phyloP scores from a whole-genome alignment of 2,113 vertebrate species.

The Calidris pygmaea region DNA sequence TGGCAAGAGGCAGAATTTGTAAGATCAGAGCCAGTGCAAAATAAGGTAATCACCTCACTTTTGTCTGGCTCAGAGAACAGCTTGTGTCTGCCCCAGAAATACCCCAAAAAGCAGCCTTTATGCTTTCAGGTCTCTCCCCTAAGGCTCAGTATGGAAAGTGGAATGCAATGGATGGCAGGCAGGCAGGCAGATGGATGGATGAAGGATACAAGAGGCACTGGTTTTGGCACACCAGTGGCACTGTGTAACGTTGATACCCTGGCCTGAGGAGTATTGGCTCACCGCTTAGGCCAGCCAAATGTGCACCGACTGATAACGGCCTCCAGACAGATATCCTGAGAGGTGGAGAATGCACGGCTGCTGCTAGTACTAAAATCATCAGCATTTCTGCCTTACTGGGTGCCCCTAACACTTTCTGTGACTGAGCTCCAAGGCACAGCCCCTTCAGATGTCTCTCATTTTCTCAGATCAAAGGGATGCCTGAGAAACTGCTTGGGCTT shows the following conservation, averaged over 20 bases:
- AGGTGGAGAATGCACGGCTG: background rate
- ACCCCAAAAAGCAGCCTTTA: background rate
- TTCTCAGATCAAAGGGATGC: background rate
- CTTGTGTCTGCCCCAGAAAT: background rate
- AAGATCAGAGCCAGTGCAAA: background rate
- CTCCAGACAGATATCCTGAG: background rate
- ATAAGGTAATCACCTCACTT: background rate
- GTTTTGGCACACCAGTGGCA: background rate
- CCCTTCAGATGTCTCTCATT: background rate
- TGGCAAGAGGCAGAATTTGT: background rate
- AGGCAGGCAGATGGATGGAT: background rate
- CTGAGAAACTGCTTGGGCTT: background rate
- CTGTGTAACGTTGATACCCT: background rate
- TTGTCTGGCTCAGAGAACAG: background rate
- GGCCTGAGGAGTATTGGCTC: fast-evolving
- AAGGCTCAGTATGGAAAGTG: background rate
- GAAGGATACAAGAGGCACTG: background rate
- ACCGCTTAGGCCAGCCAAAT: background rate
- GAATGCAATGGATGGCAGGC: background rate
- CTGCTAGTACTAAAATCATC: background rate
- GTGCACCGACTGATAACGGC: fast-evolving
- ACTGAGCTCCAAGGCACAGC: background rate
- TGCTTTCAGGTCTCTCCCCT: background rate
- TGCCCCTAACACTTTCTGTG: background rate
- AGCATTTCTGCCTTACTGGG: background rate